Evolutionary conservation across 2,888 invertebrate species (phyloP).

Genomic region (Megastigmus dorsalis): DNA sequence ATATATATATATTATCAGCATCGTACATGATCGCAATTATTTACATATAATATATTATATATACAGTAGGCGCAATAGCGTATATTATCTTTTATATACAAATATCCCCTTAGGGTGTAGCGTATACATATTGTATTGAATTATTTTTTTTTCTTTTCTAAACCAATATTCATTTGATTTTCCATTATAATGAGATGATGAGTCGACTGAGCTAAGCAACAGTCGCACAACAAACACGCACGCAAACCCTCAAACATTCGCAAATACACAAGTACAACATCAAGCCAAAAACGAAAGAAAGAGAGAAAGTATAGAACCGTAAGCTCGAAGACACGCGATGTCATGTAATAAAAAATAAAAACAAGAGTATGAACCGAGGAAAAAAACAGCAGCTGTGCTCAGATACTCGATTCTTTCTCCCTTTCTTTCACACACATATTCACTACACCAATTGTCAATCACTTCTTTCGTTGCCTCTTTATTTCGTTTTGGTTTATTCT

Average conservation of each 20-base stretch:
- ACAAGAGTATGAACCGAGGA: conserved; percentile 14
- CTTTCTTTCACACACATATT: too few species aligned
- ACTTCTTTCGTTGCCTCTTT: background rate
- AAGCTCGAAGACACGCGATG: background rate
- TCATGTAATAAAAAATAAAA: background rate
- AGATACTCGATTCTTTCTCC: conserved; percentile 1
- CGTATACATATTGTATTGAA: conserved; percentile 19
- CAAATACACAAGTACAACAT: background rate
- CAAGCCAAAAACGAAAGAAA: too few species aligned
- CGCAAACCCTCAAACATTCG: conserved; percentile 12
- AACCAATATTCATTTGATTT: too few species aligned
- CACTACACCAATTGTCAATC: background rate
- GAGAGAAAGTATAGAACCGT: conserved; percentile 24
- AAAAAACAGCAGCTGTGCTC: conserved; percentile 27
- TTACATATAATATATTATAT: conserved; percentile 42
- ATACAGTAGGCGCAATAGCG: conserved; percentile 44
- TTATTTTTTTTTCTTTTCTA: conserved; percentile 47
- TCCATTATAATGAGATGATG: conserved; percentile 56
- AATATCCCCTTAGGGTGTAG: conserved; percentile 46
- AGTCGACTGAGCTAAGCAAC: conserved; percentile 41
- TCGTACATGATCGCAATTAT: conserved; percentile 56
- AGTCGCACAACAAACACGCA: conserved; percentile 25
- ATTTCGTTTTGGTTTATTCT: background rate
- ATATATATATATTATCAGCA: conserved; percentile 33
- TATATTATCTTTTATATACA: conserved; percentile 20